Evolutionary conservation across 2,888 invertebrate species (phyloP).

Genomic region (Doris montereyensis): DNA sequence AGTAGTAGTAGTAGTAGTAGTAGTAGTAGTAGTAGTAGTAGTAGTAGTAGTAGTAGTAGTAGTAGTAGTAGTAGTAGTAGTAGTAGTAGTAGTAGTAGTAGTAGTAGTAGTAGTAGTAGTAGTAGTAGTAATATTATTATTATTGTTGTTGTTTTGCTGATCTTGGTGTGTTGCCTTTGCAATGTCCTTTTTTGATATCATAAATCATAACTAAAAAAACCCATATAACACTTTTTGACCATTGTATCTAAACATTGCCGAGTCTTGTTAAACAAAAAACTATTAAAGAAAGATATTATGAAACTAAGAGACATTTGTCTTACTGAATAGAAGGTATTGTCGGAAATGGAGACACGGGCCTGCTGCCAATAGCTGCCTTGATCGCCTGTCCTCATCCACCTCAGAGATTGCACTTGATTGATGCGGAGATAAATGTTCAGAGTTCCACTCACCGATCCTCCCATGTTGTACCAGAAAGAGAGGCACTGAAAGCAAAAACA

Average conservation of each 20-base stretch:
- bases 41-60: slow-evolving; percentile 20
- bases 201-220: no score
- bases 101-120: slow-evolving; percentile 20
- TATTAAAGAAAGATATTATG: no score
- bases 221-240: no score
- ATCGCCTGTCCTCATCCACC: slow-evolving; percentile 60
- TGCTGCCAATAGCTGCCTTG: slow-evolving; percentile 61
- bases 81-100: slow-evolving; percentile 11
- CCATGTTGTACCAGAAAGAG: slow-evolving; percentile 70
- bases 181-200: no score
- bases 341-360: slow-evolving; percentile 51
- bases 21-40: slow-evolving; percentile 20
- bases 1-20: slow-evolving; percentile 17
- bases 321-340: slow-evolving; percentile 41
- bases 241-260: no score
- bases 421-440: slow-evolving; percentile 56
- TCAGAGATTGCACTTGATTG: slow-evolving; percentile 43
- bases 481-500: slow-evolving; percentile 73
- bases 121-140: slow-evolving; percentile 6
- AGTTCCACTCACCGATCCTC: slow-evolving; percentile 55
- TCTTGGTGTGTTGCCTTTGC: no score
- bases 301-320: background rate
- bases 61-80: slow-evolving; percentile 16
- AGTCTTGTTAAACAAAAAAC: no score
- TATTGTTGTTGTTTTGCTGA: no score